These are phyloP conservation scores for Diplolepis rosae DNA, from an alignment of 2,888 invertebrate species.

Conservation along the genomic window DNA sequence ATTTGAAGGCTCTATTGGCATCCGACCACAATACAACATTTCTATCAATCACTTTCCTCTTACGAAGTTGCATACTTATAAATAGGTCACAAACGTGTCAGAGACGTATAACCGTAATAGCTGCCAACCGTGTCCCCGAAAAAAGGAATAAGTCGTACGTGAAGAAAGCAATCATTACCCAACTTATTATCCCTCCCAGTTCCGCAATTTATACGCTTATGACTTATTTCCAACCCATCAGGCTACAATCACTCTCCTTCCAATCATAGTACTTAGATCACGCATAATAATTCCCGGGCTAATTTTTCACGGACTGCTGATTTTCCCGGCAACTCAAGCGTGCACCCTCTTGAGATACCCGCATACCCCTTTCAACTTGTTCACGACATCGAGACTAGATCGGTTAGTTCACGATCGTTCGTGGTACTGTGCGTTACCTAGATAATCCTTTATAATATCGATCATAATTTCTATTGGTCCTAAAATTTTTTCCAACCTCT, in stretches of 20 bases:
- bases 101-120: background rate
- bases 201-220: background rate
- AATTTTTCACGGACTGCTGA: conserved; percentile 72
- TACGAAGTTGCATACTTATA: background rate
- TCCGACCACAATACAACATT: background rate
- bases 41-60: background rate
- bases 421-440: conserved; percentile 60
- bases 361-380: conserved; percentile 55
- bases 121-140: conserved; percentile 10
- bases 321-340: conserved; percentile 71
- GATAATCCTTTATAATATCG: background rate
- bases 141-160: conserved; percentile 8
- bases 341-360: conserved; percentile 53
- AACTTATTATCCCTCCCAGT: conserved; percentile 14
- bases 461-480: background rate
- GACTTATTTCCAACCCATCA: conserved; percentile 42
- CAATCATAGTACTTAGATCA: conserved; percentile 64
- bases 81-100: conserved; percentile 1
- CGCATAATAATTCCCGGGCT: conserved; percentile 66
- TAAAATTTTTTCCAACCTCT: background rate
- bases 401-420: conserved; percentile 68
- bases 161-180: conserved; percentile 16
- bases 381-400: conserved; percentile 64
- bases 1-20: background rate
- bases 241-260: conserved; percentile 43